phyloP scores from a whole-genome alignment of 2,797 vertebrate species.

The Notoglanidium macrostoma region DNA sequence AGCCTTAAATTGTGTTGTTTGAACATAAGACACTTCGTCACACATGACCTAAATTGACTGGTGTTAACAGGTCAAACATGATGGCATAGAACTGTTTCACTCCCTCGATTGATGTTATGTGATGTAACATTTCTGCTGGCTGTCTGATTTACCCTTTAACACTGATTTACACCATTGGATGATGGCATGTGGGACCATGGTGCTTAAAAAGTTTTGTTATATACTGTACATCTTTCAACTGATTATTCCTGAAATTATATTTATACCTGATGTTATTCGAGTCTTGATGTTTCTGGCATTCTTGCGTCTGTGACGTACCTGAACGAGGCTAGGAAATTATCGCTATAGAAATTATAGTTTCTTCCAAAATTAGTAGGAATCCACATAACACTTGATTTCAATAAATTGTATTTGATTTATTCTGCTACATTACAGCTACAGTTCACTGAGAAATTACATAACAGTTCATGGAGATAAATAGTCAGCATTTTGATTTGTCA shows the following conservation, averaged over 20 bases:
- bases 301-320: background rate
- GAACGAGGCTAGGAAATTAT: background rate
- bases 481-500: background rate
- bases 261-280: background rate
- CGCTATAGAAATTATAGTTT: background rate
- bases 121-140: slow-evolving; percentile 53
- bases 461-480: background rate
- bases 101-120: slow-evolving; percentile 45
- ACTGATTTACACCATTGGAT: slow-evolving; percentile 17
- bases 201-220: background rate
- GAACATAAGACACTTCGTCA: background rate
- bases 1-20: background rate
- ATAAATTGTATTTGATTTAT: background rate
- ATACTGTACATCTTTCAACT: background rate
- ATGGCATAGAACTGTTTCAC: slow-evolving; percentile 47
- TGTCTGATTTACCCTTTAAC: background rate
- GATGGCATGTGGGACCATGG: background rate
- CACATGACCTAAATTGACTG: background rate
- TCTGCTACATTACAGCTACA: background rate
- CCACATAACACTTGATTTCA: background rate
- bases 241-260: background rate
- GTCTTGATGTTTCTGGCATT: background rate
- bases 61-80: background rate
- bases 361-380: background rate
- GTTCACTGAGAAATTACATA: no score